Conservation (phyloP, 2,888 invertebrate genomes). For the Rambutsinella grinnellia region DNA sequence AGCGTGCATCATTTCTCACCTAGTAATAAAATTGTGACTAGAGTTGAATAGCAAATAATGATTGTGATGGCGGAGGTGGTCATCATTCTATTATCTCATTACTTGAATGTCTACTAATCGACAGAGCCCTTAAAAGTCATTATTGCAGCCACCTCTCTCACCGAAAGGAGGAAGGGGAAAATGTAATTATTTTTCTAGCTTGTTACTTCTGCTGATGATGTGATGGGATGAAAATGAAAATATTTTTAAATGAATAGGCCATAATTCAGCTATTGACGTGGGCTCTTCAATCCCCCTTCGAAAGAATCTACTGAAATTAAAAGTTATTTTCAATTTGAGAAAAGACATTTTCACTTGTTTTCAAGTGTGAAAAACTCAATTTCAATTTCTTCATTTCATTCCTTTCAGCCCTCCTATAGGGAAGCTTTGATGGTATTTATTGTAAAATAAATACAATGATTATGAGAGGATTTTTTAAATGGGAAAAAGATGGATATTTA, state of each 20-base stretch:
- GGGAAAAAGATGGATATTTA: neutral
- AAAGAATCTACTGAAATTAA: neutral
- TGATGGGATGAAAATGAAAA: neutral
- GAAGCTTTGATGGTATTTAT: neutral
- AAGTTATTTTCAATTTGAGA: neutral
- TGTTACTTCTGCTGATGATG: neutral
- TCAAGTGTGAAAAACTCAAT: neutral
- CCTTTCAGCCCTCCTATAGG: neutral
- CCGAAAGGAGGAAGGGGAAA: constrained; percentile 12
- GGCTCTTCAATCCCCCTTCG: neutral
- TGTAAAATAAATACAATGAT: neutral
- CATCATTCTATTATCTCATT: constrained; percentile 5
- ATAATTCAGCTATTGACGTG: neutral
- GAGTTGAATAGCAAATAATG: no score
- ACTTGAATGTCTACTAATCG: constrained; percentile 17
- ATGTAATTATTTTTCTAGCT: constrained; percentile 29
- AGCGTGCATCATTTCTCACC: neutral
- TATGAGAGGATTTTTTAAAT: neutral
- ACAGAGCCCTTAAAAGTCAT: constrained; percentile 2
- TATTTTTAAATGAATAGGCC: neutral
- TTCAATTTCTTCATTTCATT: neutral
- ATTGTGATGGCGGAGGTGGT: constrained; percentile 8
- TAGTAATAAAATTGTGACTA: neutral
- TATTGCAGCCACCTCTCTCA: neutral
- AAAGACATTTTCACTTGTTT: neutral